phyloP scores from a whole-genome alignment of 2,113 vertebrate species.

The Nanorana parkeri region DNA sequence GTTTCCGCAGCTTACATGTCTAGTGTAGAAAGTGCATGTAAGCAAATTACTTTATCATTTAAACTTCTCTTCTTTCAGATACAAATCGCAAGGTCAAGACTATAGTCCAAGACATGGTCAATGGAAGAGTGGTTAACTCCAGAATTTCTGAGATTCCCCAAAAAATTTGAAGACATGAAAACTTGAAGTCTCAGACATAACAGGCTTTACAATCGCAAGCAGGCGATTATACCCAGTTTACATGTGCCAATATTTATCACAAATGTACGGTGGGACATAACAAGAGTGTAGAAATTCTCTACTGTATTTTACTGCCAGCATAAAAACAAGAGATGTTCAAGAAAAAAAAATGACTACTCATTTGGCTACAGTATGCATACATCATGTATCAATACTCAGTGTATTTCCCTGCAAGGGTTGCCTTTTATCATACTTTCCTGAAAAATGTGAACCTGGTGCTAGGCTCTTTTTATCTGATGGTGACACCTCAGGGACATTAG shows the following conservation, averaged over 20 bases:
- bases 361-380: not conserved
- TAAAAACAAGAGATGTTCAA: not conserved
- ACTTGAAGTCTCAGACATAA: not conserved
- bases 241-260: slow-evolving; percentile 53
- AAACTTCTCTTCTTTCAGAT: slow-evolving; percentile 68
- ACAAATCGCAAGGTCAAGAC: slow-evolving; percentile 81
- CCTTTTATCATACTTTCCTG: slow-evolving; percentile 2
- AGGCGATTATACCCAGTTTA: slow-evolving; percentile 29
- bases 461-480: not conserved
- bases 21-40: too few species aligned
- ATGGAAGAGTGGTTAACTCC: slow-evolving; percentile 87
- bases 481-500: not conserved
- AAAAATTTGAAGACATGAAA: slow-evolving; percentile 59
- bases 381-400: not conserved
- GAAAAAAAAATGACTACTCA: not conserved
- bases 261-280: slow-evolving; percentile 37
- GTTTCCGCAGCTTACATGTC: too few species aligned
- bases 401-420: not conserved
- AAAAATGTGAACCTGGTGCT: slow-evolving; percentile 20
- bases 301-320: not conserved
- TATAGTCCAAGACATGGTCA: slow-evolving; percentile 85
- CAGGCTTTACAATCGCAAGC: not conserved
- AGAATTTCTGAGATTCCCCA: slow-evolving; percentile 85
- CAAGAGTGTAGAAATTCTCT: not conserved
- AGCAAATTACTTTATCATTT: not conserved